phyloP scores from a whole-genome alignment of 2,797 vertebrate genomes.

The Podarcis lilfordi region DNA sequence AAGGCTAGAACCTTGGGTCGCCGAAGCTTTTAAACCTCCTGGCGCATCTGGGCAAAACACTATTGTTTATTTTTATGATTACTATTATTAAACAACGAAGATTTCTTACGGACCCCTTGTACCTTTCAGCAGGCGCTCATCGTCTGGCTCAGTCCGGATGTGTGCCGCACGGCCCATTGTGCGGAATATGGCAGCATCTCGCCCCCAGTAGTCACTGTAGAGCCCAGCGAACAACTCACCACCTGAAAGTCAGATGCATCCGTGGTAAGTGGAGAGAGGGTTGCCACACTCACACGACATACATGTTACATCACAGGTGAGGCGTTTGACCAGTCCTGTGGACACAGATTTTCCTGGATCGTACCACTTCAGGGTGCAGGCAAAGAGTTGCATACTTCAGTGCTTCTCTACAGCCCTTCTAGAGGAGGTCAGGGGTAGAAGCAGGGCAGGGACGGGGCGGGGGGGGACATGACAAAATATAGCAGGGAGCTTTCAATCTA shows the following conservation, averaged over 20 bases:
- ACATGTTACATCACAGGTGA: background rate
- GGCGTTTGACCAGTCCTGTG: background rate
- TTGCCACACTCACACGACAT: no score
- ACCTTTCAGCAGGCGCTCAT: conserved; percentile 91
- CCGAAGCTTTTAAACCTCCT: background rate
- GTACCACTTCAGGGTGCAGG: background rate
- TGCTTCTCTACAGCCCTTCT: background rate
- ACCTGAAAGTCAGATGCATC: conserved; percentile 73
- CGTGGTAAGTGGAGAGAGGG: background rate
- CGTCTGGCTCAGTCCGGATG: conserved; percentile 90
- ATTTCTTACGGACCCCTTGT: background rate
- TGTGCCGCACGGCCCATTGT: conserved; percentile 83
- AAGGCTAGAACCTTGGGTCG: background rate
- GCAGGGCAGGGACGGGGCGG: no score
- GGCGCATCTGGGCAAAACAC: background rate
- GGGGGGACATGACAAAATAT: background rate
- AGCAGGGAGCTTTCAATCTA: background rate
- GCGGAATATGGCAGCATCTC: conserved; percentile 91
- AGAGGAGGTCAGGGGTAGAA: no score
- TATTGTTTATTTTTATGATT: background rate
- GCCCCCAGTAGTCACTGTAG: conserved; percentile 96
- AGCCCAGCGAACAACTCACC: conserved; percentile 91
- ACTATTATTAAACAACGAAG: no score
- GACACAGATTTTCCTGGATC: background rate
- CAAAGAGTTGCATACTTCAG: background rate